Evolutionary conservation across 2,113 vertebrate species (phyloP).

Genomic region (Tetrao urogallus): DNA sequence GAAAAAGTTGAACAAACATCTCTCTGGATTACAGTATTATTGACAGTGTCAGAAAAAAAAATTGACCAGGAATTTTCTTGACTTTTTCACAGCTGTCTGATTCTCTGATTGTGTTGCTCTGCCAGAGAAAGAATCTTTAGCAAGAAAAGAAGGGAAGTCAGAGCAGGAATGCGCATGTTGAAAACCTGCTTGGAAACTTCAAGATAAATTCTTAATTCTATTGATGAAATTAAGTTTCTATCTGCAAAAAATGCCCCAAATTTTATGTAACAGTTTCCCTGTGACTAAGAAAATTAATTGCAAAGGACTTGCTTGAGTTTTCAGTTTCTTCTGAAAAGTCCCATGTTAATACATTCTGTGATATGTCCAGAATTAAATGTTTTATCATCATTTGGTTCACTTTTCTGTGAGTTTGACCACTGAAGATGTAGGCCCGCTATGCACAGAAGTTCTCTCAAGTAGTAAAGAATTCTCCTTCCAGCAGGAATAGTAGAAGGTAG

Average conservation of each 20-base stretch:
- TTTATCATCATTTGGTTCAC: neutral
- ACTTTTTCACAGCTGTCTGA: neutral
- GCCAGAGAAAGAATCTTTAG: neutral
- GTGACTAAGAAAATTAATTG: neutral
- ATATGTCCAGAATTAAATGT: neutral
- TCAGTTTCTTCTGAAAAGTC: neutral
- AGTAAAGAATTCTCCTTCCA: neutral
- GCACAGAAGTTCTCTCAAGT: neutral
- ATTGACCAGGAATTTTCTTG: neutral
- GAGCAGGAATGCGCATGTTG: neutral
- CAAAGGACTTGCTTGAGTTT: neutral
- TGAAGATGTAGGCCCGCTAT: neutral
- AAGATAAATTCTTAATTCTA: neutral
- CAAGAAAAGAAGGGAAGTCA: neutral
- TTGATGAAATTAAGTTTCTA: neutral
- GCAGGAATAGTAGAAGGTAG: neutral
- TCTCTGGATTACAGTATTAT: neutral
- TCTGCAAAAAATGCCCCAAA: neutral
- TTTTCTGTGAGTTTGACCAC: neutral
- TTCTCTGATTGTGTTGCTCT: neutral
- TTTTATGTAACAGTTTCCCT: neutral
- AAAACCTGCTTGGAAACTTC: neutral
- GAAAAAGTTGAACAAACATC: neutral
- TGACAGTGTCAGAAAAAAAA: neutral
- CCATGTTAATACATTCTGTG: fast-evolving